Evolutionary conservation across 2,113 vertebrate genomes (phyloP).

Genomic region (Halichoerus grypus): DNA sequence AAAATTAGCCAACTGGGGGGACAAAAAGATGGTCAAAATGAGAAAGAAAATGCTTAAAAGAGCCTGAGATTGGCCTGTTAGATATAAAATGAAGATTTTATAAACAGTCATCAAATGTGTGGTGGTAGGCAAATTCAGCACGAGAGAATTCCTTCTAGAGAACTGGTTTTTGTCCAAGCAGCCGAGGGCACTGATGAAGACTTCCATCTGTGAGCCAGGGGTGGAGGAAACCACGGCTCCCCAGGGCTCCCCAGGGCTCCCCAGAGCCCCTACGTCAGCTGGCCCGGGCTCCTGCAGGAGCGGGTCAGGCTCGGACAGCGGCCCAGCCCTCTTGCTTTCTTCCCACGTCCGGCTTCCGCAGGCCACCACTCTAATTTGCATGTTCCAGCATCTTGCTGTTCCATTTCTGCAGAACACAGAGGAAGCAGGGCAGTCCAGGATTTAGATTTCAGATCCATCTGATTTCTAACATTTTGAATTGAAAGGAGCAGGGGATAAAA

Average conservation of each 20-base stretch:
- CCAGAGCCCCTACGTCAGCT: neutral
- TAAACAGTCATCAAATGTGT: neutral
- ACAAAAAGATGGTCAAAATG: neutral
- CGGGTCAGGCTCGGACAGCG: conserved; percentile 30
- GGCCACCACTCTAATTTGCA: conserved; percentile 58
- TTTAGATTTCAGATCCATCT: neutral
- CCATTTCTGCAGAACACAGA: conserved; percentile 22
- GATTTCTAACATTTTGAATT: neutral
- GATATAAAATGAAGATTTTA: neutral
- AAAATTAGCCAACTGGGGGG: neutral
- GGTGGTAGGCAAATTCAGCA: neutral
- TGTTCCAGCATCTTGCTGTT: conserved; percentile 66
- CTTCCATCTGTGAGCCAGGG: neutral
- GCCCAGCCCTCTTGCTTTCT: conserved; percentile 48
- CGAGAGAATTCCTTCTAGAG: neutral
- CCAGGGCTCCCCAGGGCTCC: neutral
- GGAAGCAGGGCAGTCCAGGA: neutral
- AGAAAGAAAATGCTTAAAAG: neutral
- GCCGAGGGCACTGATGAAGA: no score
- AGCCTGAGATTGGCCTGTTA: neutral
- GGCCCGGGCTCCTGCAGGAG: conserved; percentile 48
- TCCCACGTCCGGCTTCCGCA: neutral
- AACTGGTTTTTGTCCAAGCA: neutral
- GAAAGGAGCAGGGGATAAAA: neutral
- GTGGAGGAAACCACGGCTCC: neutral